A percentile compares a stretch with the other conserved stretches of the same genome.
phyloP scores from a whole-genome alignment of 2,113 vertebrate species.

The Anarhynchus alexandrinus region DNA sequence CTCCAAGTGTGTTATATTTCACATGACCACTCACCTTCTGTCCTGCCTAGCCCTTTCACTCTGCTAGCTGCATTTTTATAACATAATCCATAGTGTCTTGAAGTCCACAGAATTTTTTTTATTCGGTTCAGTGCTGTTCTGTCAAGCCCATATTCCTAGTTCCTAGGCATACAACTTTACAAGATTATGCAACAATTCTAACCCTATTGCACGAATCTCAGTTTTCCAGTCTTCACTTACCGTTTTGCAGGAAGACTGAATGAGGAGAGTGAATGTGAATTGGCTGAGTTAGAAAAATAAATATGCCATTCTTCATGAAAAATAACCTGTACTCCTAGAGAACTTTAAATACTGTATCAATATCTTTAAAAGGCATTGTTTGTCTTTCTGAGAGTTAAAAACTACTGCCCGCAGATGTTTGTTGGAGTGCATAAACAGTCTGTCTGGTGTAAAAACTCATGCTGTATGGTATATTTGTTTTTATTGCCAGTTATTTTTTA shows the following conservation, averaged over 20 bases:
- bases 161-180: neutral
- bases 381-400: neutral
- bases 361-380: neutral
- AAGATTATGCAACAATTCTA: neutral
- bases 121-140: neutral
- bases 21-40: neutral
- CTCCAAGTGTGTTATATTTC: neutral
- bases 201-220: neutral
- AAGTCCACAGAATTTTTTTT: neutral
- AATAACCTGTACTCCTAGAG: neutral
- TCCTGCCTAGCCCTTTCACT: neutral
- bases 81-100: neutral
- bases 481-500: neutral
- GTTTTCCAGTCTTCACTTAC: neutral
- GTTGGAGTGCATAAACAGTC: neutral
- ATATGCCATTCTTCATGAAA: neutral
- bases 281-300: neutral
- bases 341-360: neutral
- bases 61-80: neutral
- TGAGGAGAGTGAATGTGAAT: neutral
- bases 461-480: neutral
- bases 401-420: neutral
- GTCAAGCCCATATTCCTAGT: neutral
- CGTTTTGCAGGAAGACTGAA: neutral
- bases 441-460: neutral